phyloP scores from a whole-genome alignment of 1,140 invertebrate species.

The Tetramorium simillimum region DNA sequence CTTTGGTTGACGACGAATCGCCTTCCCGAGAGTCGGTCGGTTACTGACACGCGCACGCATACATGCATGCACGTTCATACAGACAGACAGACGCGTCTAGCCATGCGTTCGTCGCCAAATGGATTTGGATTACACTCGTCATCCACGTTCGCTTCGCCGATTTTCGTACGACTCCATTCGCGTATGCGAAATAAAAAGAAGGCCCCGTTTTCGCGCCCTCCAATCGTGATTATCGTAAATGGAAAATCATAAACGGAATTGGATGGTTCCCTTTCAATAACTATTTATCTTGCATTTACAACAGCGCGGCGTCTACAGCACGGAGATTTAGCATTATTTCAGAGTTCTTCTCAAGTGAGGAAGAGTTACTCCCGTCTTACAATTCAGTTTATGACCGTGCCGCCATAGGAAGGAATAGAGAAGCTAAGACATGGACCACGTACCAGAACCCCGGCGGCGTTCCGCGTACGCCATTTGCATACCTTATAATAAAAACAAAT shows the following conservation, averaged over 20 bases:
- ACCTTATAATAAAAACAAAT: constrained; percentile 69
- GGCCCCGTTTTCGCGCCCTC: not conserved
- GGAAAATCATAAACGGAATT: not conserved
- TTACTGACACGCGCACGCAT: constrained; percentile 23
- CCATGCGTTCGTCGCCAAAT: constrained; percentile 61
- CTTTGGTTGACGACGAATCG: constrained; percentile 71
- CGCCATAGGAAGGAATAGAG: constrained; percentile 23
- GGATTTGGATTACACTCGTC: constrained; percentile 48
- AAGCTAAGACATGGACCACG: constrained; percentile 24
- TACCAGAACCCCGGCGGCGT: constrained; percentile 32
- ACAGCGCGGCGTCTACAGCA: not conserved
- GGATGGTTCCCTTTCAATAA: not conserved
- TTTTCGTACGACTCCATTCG: not conserved
- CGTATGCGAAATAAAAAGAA: not conserved
- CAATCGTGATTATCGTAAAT: not conserved
- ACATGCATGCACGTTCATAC: not conserved
- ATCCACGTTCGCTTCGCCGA: not conserved
- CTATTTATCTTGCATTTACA: not conserved
- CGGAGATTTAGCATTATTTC: constrained; percentile 15
- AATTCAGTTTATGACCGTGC: constrained; percentile 46
- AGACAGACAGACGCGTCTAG: constrained; percentile 1
- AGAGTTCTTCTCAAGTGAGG: not conserved
- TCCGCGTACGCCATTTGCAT: constrained; percentile 57
- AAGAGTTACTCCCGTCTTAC: constrained; percentile 37
- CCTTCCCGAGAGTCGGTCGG: constrained; percentile 61